Evolutionary conservation across 2,113 vertebrate species (phyloP), one percentile per base, ranked within the genome.

Genomic region (Nerophis lumbriciformis): DNA sequence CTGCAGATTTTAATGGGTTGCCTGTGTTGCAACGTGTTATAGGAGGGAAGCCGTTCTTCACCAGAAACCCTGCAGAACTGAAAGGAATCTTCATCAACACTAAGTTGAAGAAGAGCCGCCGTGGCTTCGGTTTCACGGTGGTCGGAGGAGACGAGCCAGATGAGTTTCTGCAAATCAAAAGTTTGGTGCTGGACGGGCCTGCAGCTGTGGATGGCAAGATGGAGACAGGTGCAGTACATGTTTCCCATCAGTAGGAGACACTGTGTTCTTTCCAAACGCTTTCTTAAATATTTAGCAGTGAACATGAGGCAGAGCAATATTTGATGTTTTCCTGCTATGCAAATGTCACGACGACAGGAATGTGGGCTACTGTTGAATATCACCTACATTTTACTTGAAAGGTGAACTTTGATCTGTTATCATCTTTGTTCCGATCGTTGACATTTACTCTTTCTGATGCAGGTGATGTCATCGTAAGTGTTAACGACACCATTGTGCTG

Each of bases 111-210:
- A 99, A 99, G 88, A 98, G 96, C 76, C 93, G 92, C 19, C 91
- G 97, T 13, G 97, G 97, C 6, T 99, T 99, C 4, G 97, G 97
- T 61, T 99, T 99, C 89, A 99, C 97, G 0, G 95, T 99, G 0
- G 96, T 99, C 0, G 97, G 97, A 48, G 97, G 97, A 1, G 97
- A 99, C 5, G 97, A 99, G 57, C 97, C 96, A 0, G 97, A 99
- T 14, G 97, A 99, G 85, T 99, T 99, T 79, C 91, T 99, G 0
- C 97, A 99, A 84, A 98, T 99, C 85, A 99, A 99, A 86, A 99
- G 97, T 87, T 90, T 99, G 75, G 96, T 98, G 75, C 89, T 98
- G 14, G 97, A 99, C 0, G 97, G 97, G 8, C 97, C 97, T 0
- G 97, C 97, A 0, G 97, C 97, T 0, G 60, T 96, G 76, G 96